Evolutionary conservation across 2,888 invertebrate species (phyloP), one percentile per base, ranked within the genome.

Genomic region (Andrena bicolor): DNA sequence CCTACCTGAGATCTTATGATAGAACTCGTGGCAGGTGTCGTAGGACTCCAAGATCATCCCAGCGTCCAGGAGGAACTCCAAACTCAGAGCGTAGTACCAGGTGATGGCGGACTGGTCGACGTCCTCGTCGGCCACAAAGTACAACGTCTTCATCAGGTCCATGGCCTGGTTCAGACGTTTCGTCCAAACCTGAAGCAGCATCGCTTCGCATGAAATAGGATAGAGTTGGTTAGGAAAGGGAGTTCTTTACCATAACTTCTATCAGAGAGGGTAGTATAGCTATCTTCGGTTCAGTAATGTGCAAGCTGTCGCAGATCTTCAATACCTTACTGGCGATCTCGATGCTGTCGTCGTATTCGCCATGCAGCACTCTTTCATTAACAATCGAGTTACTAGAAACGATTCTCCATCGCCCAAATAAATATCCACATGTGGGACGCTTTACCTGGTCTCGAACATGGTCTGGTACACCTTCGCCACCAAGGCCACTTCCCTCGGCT

Each of bases 61-160:
- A 84, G 96, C 94, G 85, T 96, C 95, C 53, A 96, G 89, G 69
- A 95, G 93, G 86, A 96, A 90, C 72, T 96, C 96, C 74, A 96
- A 94, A 82, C 95, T 95, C 49, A 96, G 93, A 0, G 95, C 95
- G 85, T 95, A 95, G 86, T 96, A 96, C 94, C 95, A 95, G 0
- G 94, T 90, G 7, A 92, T 86, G 0, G 90, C 92, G 2, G 90
- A 90, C 77, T 88, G 87, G 72, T 93, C 92, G 0, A 91, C 84
- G 58, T 94, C 91, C 32, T 90, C 91, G 49, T 89, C 79, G 2
- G 92, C 88, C 3, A 88, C 76, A 68, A 88, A 90, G 48, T 90
- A 90, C 23, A 94, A 87, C 76, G 95, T 90, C 61, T 93, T 92
- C 51, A 94, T 88, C 51, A 95, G 89, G 76, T 95, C 95, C 16